Evolutionary conservation across 1,140 invertebrate species (phyloP).

Genomic region (Drosophila kikkawai): DNA sequence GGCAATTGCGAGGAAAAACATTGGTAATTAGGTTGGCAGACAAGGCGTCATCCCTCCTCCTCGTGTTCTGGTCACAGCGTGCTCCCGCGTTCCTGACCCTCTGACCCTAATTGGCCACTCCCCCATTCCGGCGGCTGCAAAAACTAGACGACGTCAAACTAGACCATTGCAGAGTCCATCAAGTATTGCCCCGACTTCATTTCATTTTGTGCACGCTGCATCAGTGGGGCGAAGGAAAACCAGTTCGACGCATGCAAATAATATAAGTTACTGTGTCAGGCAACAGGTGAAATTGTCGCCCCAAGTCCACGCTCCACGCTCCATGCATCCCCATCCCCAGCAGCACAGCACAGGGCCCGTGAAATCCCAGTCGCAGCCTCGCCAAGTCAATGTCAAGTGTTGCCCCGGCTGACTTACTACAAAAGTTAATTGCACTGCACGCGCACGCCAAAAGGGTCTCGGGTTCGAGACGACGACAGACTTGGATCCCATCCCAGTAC

Average conservation of each 20-base stretch:
- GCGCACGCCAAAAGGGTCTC: slow-evolving; percentile 71
- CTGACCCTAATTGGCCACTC: slow-evolving; percentile 36
- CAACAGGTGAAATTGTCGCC: slow-evolving; percentile 84
- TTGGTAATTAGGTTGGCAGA: slow-evolving; percentile 54
- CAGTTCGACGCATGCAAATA: slow-evolving; percentile 70
- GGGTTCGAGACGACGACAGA: slow-evolving; percentile 36
- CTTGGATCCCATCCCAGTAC: slow-evolving; percentile 12
- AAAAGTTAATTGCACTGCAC: slow-evolving; percentile 82
- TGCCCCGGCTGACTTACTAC: slow-evolving; percentile 75
- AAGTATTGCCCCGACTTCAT: background rate
- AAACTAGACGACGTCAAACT: slow-evolving; percentile 16
- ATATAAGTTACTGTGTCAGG: slow-evolving; percentile 85
- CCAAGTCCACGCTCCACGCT: slow-evolving; percentile 24
- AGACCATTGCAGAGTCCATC: slow-evolving; percentile 11
- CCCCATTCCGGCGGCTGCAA: slow-evolving; percentile 16
- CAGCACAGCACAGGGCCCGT: background rate
- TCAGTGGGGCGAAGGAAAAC: slow-evolving; percentile 5
- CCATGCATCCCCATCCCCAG: slow-evolving; percentile 1
- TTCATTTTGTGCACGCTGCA: slow-evolving; percentile 30
- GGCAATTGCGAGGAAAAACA: slow-evolving; percentile 24
- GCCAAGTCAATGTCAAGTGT: slow-evolving; percentile 80
- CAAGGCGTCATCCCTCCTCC: slow-evolving; percentile 14
- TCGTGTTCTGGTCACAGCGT: slow-evolving; percentile 21
- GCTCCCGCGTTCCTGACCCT: background rate
- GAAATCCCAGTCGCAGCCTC: background rate